Base-by-base conservation (phyloP, 2,888 invertebrate species). In the Pinctada fucata region DNA sequence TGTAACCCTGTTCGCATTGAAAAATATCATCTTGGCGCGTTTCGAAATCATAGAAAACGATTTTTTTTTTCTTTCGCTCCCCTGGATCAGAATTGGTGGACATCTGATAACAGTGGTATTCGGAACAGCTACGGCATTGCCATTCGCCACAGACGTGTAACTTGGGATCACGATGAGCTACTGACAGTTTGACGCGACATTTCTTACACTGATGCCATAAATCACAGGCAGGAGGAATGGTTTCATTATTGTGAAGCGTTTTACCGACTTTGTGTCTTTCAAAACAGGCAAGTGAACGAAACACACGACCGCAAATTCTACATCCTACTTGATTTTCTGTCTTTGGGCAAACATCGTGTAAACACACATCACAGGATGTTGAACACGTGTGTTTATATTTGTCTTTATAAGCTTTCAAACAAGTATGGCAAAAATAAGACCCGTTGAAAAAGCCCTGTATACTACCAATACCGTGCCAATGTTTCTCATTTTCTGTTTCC, bases 41-140 rank as follows among this genome's bases (percentile, higher is more conserved):
- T 31, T 31, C 31, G 31, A 31, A 81, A 64, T 78, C 81, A 58
- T 76, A 81, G 50, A 78, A 81, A 3, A 79, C 76, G 65, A 73
- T 78, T 52, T 13, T 45, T 45, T 64, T 72, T 58, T 48, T 72
- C n/a, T 63, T 63, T 8, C 47, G 58, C 45, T 72, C 47, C n/a
- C 64, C 72, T n/a, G 63, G 72, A 47, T 72, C 72, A 2, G 72
- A 72, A 1, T 10, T 3, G n/a, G 67, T 64, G 64, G 64, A 64
- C 31, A 16, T 64, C 31, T 64, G 64, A 64, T 67, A 75, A 51
- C 67, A 67, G 10, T 52, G 52, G 49, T 72, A 72, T 64, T 72
- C 72, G 2, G 5, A 31, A 45, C 72, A 75, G 65, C 48, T 64
- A 16, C 51, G 63, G 67, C 75, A 75, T 50, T 47, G 51, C 66